phyloP scores from a whole-genome alignment of 1,140 invertebrate genomes.

The Megalonaias nervosa region DNA sequence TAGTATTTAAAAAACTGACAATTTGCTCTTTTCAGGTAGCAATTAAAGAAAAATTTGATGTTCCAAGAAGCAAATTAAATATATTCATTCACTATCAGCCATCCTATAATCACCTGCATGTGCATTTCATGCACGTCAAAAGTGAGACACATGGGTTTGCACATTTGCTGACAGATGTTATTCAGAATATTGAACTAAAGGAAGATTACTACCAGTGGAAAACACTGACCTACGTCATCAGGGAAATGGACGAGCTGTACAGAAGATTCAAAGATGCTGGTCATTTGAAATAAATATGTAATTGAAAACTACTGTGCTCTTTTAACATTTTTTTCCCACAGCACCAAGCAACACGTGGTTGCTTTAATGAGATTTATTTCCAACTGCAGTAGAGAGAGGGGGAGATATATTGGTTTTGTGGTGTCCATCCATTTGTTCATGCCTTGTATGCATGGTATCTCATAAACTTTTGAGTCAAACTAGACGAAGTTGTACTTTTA shows the following conservation, averaged over 20 bases:
- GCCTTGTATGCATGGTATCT: too few relatives aligned
- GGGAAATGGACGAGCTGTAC: slow-evolving; percentile 63
- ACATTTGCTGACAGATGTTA: slow-evolving; percentile 91
- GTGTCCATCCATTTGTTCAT: too few relatives aligned
- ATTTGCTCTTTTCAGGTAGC: slow-evolving; percentile 75
- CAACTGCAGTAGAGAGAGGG: too few relatives aligned
- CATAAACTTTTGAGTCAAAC: too few relatives aligned
- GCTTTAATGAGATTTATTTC: too few relatives aligned
- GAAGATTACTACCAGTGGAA: slow-evolving; percentile 88
- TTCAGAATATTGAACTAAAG: slow-evolving; percentile 88
- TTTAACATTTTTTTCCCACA: too few relatives aligned
- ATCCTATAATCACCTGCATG: slow-evolving; percentile 96
- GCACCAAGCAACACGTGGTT: too few relatives aligned
- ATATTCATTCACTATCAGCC: slow-evolving; percentile 96
- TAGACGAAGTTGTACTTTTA: too few relatives aligned
- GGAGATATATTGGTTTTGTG: too few relatives aligned
- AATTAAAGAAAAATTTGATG: slow-evolving; percentile 85
- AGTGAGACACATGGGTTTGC: slow-evolving; percentile 86
- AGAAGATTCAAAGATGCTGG: slow-evolving; percentile 54
- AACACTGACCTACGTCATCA: slow-evolving; percentile 76
- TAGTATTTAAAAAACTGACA: not conserved
- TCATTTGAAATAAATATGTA: slow-evolving; percentile 32
- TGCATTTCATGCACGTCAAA: slow-evolving; percentile 90
- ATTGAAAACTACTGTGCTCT: too few relatives aligned
- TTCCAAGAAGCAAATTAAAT: slow-evolving; percentile 82